These are phyloP conservation scores for Campylomormyrus tamandua DNA, from an alignment of 2,113 vertebrate genomes.

Conservation along the genomic window DNA sequence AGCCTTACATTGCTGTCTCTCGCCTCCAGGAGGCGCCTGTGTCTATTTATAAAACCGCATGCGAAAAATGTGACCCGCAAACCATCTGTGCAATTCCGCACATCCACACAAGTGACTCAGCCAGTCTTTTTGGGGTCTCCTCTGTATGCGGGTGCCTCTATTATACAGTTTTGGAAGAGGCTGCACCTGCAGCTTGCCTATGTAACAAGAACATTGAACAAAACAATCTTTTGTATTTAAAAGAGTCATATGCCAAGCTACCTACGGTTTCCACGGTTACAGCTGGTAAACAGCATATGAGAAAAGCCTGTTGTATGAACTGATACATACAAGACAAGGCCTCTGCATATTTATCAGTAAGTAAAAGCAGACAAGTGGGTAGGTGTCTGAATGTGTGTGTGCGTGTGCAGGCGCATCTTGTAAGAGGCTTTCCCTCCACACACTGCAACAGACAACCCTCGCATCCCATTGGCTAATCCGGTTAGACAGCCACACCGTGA, in stretches of 20 bases:
- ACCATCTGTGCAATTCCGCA: neutral
- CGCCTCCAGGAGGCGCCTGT: neutral
- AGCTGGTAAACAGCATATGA: neutral
- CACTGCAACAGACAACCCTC: constrained; percentile 15
- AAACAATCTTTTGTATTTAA: neutral
- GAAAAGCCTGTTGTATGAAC: neutral
- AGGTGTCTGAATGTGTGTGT: neutral
- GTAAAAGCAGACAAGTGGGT: neutral
- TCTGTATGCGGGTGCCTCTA: neutral
- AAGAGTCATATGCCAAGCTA: neutral
- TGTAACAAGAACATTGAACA: neutral
- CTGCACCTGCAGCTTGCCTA: neutral
- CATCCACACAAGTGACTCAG: constrained; percentile 3
- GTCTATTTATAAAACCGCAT: neutral
- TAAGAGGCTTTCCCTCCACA: constrained; percentile 9
- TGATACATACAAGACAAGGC: neutral
- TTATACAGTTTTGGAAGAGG: neutral
- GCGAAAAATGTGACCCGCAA: neutral
- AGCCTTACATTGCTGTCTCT: neutral
- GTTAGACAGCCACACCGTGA: constrained; percentile 27
- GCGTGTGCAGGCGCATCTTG: neutral
- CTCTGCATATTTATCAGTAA: neutral
- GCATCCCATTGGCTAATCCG: constrained; percentile 28
- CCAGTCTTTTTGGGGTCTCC: neutral
- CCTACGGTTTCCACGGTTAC: neutral